Percentiles rank a stretch among this genome's conserved stretches.
These are phyloP conservation scores for Heteractis magnifica DNA, from an alignment of 92 coral and sea anemone genomes.

Conservation along the genomic window DNA sequence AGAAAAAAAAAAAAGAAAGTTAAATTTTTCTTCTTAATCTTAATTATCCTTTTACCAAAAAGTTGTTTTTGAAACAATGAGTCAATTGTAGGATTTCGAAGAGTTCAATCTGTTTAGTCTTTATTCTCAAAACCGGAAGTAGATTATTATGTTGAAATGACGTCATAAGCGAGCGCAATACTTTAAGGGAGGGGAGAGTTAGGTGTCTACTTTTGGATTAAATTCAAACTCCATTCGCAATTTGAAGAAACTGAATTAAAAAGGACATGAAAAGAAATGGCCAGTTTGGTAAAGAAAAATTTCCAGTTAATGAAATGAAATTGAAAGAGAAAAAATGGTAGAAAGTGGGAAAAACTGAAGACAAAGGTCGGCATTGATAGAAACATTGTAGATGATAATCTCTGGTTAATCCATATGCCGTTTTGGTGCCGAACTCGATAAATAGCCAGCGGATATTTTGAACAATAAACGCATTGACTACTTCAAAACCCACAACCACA, in stretches of 20 bases:
- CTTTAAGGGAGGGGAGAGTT: background rate
- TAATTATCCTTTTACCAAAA: background rate
- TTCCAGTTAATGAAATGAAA: background rate
- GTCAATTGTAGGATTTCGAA: no score
- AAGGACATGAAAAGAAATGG: background rate
- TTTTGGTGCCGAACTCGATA: background rate
- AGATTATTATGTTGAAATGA: background rate
- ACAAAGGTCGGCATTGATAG: background rate
- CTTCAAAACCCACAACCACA: background rate
- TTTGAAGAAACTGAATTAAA: background rate
- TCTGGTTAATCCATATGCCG: background rate
- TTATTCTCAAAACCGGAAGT: background rate
- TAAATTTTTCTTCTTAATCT: background rate
- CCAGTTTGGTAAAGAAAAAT: background rate
- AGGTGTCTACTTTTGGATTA: background rate
- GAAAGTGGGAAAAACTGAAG: background rate
- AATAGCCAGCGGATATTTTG: background rate
- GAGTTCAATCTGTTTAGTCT: background rate
- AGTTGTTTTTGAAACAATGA: no score
- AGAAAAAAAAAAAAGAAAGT: background rate
- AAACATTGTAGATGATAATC: background rate
- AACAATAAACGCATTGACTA: background rate
- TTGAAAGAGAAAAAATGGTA: background rate
- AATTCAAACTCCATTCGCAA: no score
- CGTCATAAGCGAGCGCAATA: background rate